Base-by-base conservation (phyloP, 2,888 invertebrate species). In the Ophion costatus region DNA sequence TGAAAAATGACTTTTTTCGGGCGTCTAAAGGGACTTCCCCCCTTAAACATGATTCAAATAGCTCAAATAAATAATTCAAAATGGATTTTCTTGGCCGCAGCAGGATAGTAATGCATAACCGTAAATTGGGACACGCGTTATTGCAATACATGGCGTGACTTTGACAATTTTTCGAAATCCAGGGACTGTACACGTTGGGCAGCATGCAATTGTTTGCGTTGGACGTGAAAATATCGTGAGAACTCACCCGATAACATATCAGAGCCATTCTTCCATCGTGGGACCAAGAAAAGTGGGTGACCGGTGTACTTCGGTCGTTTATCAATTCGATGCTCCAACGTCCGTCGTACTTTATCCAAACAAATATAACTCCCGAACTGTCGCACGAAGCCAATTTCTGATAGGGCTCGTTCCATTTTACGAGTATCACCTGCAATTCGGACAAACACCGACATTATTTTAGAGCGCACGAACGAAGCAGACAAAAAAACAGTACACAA, bases 271-370 rank as follows among this genome's bases (percentile, higher is more conserved):
- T 95, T 20, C 99, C 99, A 94, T 99, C 99, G 93, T 99, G 99
- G 0, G 98, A 98, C 99, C 99, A 99, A 22, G 98, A 98, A 95
- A 99, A 99, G 94, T 99, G 98, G 22, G 98, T 99, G 85, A 99
- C 99, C 66, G 98, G 98, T 0, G 98, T 99, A 93, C 98, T 99
- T 64, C 99, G 95, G 94, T 99, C 99, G 94, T 99, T 99, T 94
- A 99, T 99, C 88, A 99, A 95, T 94, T 99, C 99, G 91, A 99
- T 99, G 89, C 98, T 98, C 99, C 99, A 99, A 66, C 99, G 96
- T 63, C 98, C 99, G 93, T 99, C 99, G 94, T 99, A 99, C 94
- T 99, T 99, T 92, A 99, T 99, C 99, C 99, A 99, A 38, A 99
- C 99, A 94, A 99, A 99, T 93, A 99, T 99, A 82, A 99, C 98